Base-by-base conservation (phyloP, 2,888 invertebrate species). In the Drosophila nigricruria region DNA sequence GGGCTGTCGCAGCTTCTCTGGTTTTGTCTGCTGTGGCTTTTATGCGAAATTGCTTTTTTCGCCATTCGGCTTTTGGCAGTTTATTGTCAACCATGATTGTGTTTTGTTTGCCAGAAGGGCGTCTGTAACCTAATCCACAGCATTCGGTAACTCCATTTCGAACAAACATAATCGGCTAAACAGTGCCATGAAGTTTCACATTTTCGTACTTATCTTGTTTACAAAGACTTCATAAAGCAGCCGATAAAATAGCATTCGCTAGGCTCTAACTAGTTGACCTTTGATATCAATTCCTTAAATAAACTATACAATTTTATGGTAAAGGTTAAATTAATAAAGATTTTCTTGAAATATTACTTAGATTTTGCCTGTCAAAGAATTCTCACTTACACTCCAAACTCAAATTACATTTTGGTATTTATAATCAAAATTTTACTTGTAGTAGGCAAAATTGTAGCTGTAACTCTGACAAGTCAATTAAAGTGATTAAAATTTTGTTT, bases 1-100 rank as follows among this genome's bases (percentile, higher is more conserved):
- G 18, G 10, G 30, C 16, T 43, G 20, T 23, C 30, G 30, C 23
- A 27, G 63, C 36, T 65, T 30, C 71, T 70, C 70, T 72, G 85
- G 85, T 70, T 82, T 68, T 79, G 82, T 79, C 79, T 84, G 88
- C 72, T 86, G 89, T 73, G 84, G 86, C 88, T 87, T 88, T 86
- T 75, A 75, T 76, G 74, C 69, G 75, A 89, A 86, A 86, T 86
- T 84, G 87, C 77, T 75, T 88, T 87, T 88, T 79, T 73, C 49
- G 60, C 49, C 59, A 68, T 60, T 34, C 65, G 30, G 47, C 23
- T 64, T 32, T 67, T 32, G 52, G 50, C 53, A 47, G 34, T 73
- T 61, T 68, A 73, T 77, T 73, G 61, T 62, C 34, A 32, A 38
- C 53, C 43, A 53, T 47, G 36, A 52, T 49, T 47, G 56, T 75